Conservation (phyloP, 2,888 invertebrate species). For the Pseudoips prasinana region DNA sequence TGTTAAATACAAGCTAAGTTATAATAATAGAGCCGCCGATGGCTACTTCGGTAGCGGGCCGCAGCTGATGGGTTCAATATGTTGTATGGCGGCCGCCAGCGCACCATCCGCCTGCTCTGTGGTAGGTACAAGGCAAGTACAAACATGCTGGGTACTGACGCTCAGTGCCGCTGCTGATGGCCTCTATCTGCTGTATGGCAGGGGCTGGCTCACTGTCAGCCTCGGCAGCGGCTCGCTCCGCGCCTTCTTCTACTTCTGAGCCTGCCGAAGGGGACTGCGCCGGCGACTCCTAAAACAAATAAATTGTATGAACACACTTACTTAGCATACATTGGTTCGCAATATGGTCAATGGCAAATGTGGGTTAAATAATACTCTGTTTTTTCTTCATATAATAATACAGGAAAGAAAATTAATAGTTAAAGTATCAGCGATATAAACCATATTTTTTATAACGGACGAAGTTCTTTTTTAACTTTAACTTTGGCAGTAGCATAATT, state of each 20-base stretch:
- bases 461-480: no score
- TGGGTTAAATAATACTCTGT: no score
- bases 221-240: conserved; percentile 30
- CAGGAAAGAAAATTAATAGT: no score
- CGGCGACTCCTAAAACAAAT: conserved; percentile 81
- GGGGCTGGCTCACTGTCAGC: conserved; percentile 60
- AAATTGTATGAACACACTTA: neutral
- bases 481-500: no score
- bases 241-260: conserved; percentile 44
- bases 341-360: no score
- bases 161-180: conserved; percentile 89
- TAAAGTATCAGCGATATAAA: no score
- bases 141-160: conserved; percentile 45
- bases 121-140: neutral
- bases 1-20: no score
- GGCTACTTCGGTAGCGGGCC: no score
- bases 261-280: conserved; percentile 75
- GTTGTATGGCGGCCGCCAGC: conserved; percentile 24
- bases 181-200: conserved; percentile 81
- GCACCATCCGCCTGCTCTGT: no score
- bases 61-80: conserved; percentile 61
- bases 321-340: neutral
- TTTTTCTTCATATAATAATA: no score
- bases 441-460: no score
- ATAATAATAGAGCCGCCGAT: no score